Evolutionary conservation across 2,888 invertebrate genomes (phyloP).

Genomic region (Drosophila anomalata): DNA sequence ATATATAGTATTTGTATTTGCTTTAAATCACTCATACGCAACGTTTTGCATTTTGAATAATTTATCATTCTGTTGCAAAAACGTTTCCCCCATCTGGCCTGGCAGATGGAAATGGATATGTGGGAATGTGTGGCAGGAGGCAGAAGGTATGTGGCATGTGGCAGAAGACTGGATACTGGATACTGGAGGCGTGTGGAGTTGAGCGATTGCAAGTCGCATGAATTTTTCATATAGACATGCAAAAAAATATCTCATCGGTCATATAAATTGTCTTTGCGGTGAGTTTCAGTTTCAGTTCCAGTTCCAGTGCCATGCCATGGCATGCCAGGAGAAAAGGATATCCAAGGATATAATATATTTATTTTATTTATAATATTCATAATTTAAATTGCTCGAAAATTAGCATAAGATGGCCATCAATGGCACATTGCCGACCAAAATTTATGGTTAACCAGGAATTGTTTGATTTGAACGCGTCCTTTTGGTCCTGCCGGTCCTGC

Average conservation of each 20-base stretch:
- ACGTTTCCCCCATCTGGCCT: constrained; percentile 13
- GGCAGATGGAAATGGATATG: constrained; percentile 36
- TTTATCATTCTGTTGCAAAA: constrained; percentile 48
- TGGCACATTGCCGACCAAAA: constrained; percentile 28
- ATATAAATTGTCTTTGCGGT: constrained; percentile 33
- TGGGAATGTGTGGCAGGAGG: background rate
- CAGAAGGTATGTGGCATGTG: no score
- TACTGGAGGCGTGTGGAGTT: constrained; percentile 1
- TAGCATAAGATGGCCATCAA: constrained; percentile 64
- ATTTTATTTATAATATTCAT: constrained; percentile 8
- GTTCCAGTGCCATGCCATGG: no score
- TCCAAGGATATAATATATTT: background rate
- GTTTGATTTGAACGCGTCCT: constrained; percentile 54
- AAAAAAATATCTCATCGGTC: constrained; percentile 37
- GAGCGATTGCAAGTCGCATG: constrained; percentile 42
- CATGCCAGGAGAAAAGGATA: no score
- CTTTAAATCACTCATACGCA: constrained; percentile 57
- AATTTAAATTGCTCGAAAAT: constrained; percentile 34
- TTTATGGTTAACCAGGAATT: constrained; percentile 48
- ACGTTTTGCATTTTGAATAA: constrained; percentile 56
- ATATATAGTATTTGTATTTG: constrained; percentile 39
- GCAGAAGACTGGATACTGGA: background rate
- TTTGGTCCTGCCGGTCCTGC: constrained; percentile 40
- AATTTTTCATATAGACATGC: constrained; percentile 44
- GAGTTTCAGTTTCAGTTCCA: background rate